Percentiles rank a stretch among this genome's conserved stretches.
These are phyloP conservation scores for Spongia lamella DNA, from an alignment of 37 sponge, comb jelly and placozoan genomes.

Conservation along the genomic window DNA sequence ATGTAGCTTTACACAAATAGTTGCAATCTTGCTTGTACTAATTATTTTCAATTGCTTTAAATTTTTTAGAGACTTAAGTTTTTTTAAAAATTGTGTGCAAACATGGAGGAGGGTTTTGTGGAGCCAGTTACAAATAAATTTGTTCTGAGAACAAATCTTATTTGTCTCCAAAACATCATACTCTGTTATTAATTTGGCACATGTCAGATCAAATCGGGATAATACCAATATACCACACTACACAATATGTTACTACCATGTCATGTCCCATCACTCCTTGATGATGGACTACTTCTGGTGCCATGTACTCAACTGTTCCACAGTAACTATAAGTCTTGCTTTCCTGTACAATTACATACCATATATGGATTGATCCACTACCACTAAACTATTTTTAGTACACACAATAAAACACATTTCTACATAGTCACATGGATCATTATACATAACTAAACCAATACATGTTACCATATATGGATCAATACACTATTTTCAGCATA, in stretches of 20 bases:
- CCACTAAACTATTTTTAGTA: background rate
- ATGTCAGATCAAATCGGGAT: background rate
- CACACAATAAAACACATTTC: slow-evolving; percentile 34
- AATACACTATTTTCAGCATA: background rate
- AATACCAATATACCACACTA: background rate
- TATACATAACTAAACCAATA: background rate
- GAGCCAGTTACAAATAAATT: no score
- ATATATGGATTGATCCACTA: slow-evolving; percentile 3
- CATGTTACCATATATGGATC: slow-evolving; percentile 7
- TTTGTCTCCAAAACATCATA: background rate
- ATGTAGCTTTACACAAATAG: no score
- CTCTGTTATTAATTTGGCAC: background rate
- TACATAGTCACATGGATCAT: background rate
- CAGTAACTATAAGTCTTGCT: slow-evolving; percentile 87
- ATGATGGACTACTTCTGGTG: slow-evolving; percentile 84
- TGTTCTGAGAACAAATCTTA: background rate
- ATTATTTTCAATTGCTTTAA: no score
- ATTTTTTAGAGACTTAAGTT: no score
- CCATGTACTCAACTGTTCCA: slow-evolving; percentile 99
- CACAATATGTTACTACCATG: slow-evolving; percentile 3
- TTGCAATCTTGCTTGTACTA: no score
- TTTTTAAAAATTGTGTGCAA: no score
- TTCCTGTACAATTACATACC: slow-evolving; percentile 24
- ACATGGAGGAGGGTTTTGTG: no score
- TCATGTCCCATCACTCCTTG: slow-evolving; percentile 71